Percentiles rank a stretch among this genome's conserved stretches.
Conservation (phyloP, 1,140 invertebrate species). For the Drosophila malerkotliana region DNA sequence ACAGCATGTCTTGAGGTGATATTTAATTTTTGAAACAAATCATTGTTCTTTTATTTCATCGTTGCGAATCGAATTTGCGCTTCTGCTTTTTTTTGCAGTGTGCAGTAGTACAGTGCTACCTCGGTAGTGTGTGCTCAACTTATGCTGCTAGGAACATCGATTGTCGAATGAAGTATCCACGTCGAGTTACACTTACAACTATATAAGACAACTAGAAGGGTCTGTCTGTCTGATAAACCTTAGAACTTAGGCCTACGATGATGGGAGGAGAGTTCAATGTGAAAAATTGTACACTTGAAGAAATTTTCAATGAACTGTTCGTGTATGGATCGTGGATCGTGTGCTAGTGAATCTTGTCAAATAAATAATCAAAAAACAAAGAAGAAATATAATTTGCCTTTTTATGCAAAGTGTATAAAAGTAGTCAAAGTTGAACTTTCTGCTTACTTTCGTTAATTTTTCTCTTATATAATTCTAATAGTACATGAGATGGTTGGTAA, state of each 20-base stretch:
- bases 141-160: slow-evolving; percentile 68
- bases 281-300: slow-evolving; percentile 62
- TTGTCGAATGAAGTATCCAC: slow-evolving; percentile 40
- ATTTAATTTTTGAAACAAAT: slow-evolving; percentile 61
- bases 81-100: slow-evolving; percentile 13
- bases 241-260: background rate
- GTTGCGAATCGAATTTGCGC: slow-evolving; percentile 15
- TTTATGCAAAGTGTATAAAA: slow-evolving; percentile 34
- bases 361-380: slow-evolving; percentile 49
- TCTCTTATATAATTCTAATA: background rate
- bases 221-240: too few relatives aligned
- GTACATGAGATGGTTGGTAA: slow-evolving; percentile 56
- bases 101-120: slow-evolving; percentile 41
- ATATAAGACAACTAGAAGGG: too few relatives aligned
- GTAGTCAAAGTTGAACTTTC: slow-evolving; percentile 39
- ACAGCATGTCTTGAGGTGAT: slow-evolving; percentile 32
- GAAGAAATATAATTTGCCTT: slow-evolving; percentile 19
- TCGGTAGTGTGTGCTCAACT: slow-evolving; percentile 26
- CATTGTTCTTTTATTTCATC: slow-evolving; percentile 55
- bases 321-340: background rate
- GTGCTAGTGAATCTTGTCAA: slow-evolving; percentile 40
- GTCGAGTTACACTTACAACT: background rate
- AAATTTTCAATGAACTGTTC: slow-evolving; percentile 69
- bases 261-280: slow-evolving; percentile 45
- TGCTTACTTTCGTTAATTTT: slow-evolving; percentile 12